A percentile compares a stretch with the other conserved stretches of the same genome.
Evolutionary conservation across 2,113 vertebrate genomes (phyloP).

Genomic region (Miniopterus natalensis): DNA sequence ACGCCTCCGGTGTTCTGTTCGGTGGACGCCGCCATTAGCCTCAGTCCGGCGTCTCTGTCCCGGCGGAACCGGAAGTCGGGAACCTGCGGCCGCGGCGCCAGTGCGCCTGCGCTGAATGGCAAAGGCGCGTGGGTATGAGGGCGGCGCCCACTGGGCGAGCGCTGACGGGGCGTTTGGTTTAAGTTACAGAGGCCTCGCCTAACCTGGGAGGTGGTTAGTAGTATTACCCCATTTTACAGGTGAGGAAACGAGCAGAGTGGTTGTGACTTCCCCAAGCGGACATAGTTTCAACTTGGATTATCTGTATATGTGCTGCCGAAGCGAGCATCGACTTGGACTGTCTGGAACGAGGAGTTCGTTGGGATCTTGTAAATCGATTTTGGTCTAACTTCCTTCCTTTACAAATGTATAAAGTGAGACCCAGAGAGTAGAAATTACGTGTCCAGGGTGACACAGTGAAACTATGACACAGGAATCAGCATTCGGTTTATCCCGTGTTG

Average conservation of each 20-base stretch:
- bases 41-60: rapidly evolving
- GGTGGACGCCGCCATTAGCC: constrained; percentile 81
- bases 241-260: neutral
- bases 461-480: neutral
- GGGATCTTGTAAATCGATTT: neutral
- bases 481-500: neutral
- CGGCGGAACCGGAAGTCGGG: neutral
- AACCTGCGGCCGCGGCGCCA: rapidly evolving
- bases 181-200: rapidly evolving
- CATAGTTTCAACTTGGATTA: neutral
- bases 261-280: neutral
- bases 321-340: neutral
- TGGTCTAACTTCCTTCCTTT: neutral
- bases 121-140: rapidly evolving
- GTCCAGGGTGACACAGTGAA: neutral
- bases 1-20: rapidly evolving
- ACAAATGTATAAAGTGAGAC: neutral
- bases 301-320: too few relatives aligned
- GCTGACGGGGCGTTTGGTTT: rapidly evolving
- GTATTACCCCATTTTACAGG: neutral
- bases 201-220: neutral
- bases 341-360: neutral
- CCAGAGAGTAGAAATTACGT: neutral
- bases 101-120: constrained; percentile 4
- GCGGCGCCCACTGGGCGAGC: rapidly evolving